Evolutionary conservation across 2,888 invertebrate species (phyloP), one percentile per base, ranked within the genome.

Genomic region (Isoperla grammatica): DNA sequence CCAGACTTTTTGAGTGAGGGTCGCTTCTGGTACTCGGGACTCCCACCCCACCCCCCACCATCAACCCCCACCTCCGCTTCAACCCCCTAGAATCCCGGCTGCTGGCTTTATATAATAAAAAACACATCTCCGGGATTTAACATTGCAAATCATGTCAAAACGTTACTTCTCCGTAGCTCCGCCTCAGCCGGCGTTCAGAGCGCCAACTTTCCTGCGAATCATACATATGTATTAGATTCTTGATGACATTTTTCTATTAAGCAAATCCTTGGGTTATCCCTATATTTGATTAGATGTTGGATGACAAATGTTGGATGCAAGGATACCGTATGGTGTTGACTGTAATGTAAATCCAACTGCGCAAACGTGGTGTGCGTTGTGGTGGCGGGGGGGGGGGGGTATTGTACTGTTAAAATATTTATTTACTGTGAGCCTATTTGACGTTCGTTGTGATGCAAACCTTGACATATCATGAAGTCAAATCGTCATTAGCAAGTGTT

Each of bases 171-270:
- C 29, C 8, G 4, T 8, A 4, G n/a, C 4, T 8, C 29, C 29
- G 29, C 29, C 29, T 29, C 29, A 6, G n/a, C 29, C 29, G 29
- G 8, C 29, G 29, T 29, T 29, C 29, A 29, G 29, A 29, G 29
- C 29, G 29, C 29, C 8, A 29, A 29, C 29, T 29, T 29, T 29
- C 29, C 4, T 29, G 29, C 29, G 29, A 29, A 29, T 29, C 60
- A 60, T 60, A 56, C 39, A 60, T 60, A 60, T 60, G 39, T 60
- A 60, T 60, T 56, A 60, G 60, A 40, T 39, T 42, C 46, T 42
- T 60, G 60, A 56, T 60, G 55, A 55, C 56, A 50, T 56, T 60
- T 60, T 60, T 60, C 60, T 60, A 60, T 60, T 60, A 60, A 49
- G 56, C 40, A 56, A 60, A 60, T 60, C 60, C 60, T 56, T 29